Conservation (phyloP, 1,140 invertebrate species). For the Cephus cinctus region DNA sequence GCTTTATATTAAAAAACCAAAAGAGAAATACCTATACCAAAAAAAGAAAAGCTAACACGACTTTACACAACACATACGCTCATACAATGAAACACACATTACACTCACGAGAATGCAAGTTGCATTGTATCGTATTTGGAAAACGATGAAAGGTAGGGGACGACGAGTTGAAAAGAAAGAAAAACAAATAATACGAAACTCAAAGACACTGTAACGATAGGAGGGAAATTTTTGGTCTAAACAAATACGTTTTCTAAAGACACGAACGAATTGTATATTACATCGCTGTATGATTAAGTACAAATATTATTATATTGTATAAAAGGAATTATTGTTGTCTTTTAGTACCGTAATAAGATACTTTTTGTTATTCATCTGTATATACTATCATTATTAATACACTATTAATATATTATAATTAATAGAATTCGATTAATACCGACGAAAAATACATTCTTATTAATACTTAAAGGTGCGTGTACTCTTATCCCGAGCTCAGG, state of each 20-base stretch:
- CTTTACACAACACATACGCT: too few relatives aligned
- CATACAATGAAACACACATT: too few relatives aligned
- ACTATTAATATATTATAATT: conserved; percentile 52
- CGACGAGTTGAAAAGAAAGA: too few relatives aligned
- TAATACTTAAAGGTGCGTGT: conserved; percentile 40
- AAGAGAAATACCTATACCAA: conserved; percentile 36
- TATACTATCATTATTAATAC: conserved; percentile 54
- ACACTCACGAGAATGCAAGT: too few relatives aligned
- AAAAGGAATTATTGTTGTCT: conserved; percentile 25
- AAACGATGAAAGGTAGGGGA: too few relatives aligned
- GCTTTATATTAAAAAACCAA: conserved; percentile 48
- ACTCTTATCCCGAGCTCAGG: conserved; percentile 18
- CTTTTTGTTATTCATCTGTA: conserved; percentile 55
- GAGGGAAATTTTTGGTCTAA: too few relatives aligned
- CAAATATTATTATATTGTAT: conserved; percentile 31
- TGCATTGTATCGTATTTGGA: too few relatives aligned
- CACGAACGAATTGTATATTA: conserved; percentile 33
- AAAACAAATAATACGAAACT: too few relatives aligned
- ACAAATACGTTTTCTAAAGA: too few relatives aligned
- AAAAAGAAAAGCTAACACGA: too few relatives aligned
- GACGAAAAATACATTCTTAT: conserved; percentile 55
- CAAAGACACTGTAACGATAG: too few relatives aligned
- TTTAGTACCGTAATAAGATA: conserved; percentile 14
- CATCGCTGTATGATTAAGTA: conserved; percentile 41
- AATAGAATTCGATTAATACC: conserved; percentile 51